Evolutionary conservation across 2,888 invertebrate genomes (phyloP), one percentile per base, ranked within the genome.

Genomic region (Limulus polyphemus): DNA sequence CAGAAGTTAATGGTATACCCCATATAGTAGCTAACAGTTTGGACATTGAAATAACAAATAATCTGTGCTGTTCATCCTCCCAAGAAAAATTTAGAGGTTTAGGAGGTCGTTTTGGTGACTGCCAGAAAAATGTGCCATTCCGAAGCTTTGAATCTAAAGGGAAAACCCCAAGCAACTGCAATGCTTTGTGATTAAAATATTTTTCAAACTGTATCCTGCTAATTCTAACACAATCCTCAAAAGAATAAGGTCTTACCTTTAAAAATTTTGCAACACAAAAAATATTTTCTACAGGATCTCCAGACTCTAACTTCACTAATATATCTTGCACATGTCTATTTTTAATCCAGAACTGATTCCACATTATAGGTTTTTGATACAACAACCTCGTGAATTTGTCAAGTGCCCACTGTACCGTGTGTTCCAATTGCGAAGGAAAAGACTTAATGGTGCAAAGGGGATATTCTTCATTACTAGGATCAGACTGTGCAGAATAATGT

Each of bases 371-470:
- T 54, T 54, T 54, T 13, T 13, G 54, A 13, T 54, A 11, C 68
- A 76, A 77, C n/a, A 73, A 69, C 62, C 75, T 75, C 67, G 76
- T 75, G 72, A 77, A 77, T 75, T 76, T 76, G 64, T 77, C 77
- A 66, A 76, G 70, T 10, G 77, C 77, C 78, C 78, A 78, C 67
- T 78, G 76, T 59, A 78, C 75, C 69, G 77, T 76, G 69, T 78
- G 78, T 66, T 78, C 77, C 58, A 77, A 75, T 55, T 71, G 71
- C 50, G 74, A 73, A 49, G 78, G 78, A 68, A 78, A 78, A n/a
- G 59, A 77, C 75, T 76, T 77, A n/a, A 78, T 69, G 10, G 77
- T 77, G 68, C 77, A 78, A 70, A 75, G 76, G 0, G 77, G 76
- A 17, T 75, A 72, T 64, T 75, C 74, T 59, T 74, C 72, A 65